Base-by-base conservation (phyloP, 1,140 invertebrate species). In the Drosophila ironensis region DNA sequence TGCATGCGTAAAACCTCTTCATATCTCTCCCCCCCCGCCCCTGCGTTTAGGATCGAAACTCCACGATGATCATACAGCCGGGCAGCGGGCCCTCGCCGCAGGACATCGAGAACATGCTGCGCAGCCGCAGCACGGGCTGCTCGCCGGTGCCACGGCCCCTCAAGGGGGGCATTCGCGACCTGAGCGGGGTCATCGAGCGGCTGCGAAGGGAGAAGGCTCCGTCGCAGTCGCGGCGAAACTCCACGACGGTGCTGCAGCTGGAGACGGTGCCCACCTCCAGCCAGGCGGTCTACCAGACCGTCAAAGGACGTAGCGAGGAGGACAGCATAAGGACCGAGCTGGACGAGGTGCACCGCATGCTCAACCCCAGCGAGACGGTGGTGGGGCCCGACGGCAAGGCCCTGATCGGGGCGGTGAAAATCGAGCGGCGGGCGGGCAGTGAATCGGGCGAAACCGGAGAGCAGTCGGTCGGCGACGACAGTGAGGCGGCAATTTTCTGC, bases 321-420 rank as follows among this genome's bases (percentile, higher is more conserved):
- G 80, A 88, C 11, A 89, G 76, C 72, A 89, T 88, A 6, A 73
- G 84, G 19, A 88, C 71, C 0, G 88, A 89, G 30, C 38, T 89
- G 0, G 84, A 86, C 45, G 88, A 89, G 35, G 71, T 89, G 24
- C 74, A 89, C 24, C 61, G 81, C 33, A 71, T 89, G 69, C 66
- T 81, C 1, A 77, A 68, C 19, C 56, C 80, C 20, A 89, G 91
- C 56, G 91, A 91, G 52, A 93, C 92, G 11, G 88, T 93, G 22
- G 71, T 94, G 17, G 92, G 92, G 52, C 90, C 91, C 17, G 92
- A 94, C 88, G 94, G 93, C 16, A 92, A 92, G 77, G 89, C 92
- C 22, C 73, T 91, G 9, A 47, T 52, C n/a, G n/a, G n/a, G 6
- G 44, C 30, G 0, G 51, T 76, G 8, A 67, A 80, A 22, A 37